Base-by-base conservation (phyloP, 2,888 invertebrate genomes). In the Melinaea menophilus region DNA sequence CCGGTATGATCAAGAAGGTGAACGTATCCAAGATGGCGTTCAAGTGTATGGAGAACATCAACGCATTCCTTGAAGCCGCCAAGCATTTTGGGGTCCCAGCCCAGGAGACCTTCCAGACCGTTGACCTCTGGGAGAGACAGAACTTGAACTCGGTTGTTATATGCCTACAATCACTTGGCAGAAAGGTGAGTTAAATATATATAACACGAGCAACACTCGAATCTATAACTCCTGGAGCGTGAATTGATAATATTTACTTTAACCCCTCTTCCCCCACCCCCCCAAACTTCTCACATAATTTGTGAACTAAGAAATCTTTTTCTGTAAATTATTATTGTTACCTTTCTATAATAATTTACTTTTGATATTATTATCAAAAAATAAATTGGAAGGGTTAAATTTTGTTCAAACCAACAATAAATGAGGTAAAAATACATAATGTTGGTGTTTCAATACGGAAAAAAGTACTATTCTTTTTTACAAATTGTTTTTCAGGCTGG, bases 11-110 rank as follows among this genome's bases (percentile, higher is more conserved):
- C 63, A 98, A 97, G 91, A 98, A 98, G 90, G 94, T 99, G 74
- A 98, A 99, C 86, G 94, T 94, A 74, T 95, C 95, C 64, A 94
- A 94, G 79, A 95, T 97, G 95, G 98, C 97, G 65, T 99, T 99
- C 90, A 98, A 98, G 81, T 98, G 98, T 88, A 99, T 99, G 99
- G 99, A 99, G 90, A 99, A 99, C 85, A 99, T 99, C 75, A 97
- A 98, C 86, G 96, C 95, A 35, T 98, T 99, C 90, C 90, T 98
- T 65, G 96, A 95, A 72, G 95, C 95, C 9, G 97, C 96, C 63
- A 94, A 94, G 80, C 93, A 92, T 64, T 92, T 98, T 69, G 99
- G 99, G 51, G 98, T 99, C 3, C 96, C 97, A 0, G 95, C 96
- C 33, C 96, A 97, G 81, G 99, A 99, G 89, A 95, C 96, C 58